phyloP scores from a whole-genome alignment of 2,888 invertebrate species.

The Eupithecia subumbrata region DNA sequence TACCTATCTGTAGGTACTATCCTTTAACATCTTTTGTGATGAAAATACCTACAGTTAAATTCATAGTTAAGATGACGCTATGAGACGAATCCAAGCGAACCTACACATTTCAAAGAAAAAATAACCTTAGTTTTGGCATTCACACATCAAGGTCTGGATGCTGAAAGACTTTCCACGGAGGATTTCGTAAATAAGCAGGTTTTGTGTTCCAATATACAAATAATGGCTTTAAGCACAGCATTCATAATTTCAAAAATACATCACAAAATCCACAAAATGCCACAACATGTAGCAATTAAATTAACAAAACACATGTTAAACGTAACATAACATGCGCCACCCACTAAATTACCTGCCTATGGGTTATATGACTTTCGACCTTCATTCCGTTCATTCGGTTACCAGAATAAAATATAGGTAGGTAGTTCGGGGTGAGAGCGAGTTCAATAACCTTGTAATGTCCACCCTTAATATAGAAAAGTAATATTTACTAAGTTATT shows the following conservation, averaged over 20 bases:
- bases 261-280: slow-evolving; percentile 8
- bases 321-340: slow-evolving; percentile 35
- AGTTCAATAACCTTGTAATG: slow-evolving; percentile 52
- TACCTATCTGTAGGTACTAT: not conserved
- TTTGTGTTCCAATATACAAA: not conserved
- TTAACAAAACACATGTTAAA: slow-evolving; percentile 41
- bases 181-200: not conserved
- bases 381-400: slow-evolving; percentile 19
- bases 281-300: slow-evolving; percentile 30
- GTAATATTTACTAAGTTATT: slow-evolving; percentile 23
- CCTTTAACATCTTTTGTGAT: not conserved
- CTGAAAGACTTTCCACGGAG: not conserved
- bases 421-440: slow-evolving; percentile 27
- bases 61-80: not conserved
- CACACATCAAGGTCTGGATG: not conserved
- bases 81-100: not conserved
- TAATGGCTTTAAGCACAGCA: not conserved
- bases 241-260: not conserved
- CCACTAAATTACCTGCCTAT: slow-evolving; percentile 31
- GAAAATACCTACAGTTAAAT: not conserved
- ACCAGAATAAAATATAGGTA: slow-evolving; percentile 5
- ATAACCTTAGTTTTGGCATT: not conserved
- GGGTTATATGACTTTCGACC: slow-evolving; percentile 34
- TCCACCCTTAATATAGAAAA: slow-evolving; percentile 43
- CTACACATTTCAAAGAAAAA: not conserved